Base-by-base conservation (phyloP, 2,888 invertebrate species). In the Hypselothyrea guttata region DNA sequence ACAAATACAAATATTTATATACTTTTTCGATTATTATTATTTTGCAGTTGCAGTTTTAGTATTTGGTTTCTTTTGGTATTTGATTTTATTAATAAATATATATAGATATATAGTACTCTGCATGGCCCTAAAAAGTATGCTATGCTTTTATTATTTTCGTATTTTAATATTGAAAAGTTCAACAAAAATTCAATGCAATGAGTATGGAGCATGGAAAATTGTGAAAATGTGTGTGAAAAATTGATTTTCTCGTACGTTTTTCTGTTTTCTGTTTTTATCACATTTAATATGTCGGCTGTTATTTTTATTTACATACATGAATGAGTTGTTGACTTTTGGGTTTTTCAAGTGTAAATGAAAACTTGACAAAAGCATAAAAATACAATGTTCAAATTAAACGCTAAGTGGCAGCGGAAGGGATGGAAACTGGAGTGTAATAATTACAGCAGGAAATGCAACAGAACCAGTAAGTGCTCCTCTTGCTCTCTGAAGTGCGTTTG, bases 1-100 rank as follows among this genome's bases (percentile, higher is more conserved):
- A 88, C 86, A 77, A 75, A 71, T 77, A 88, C 86, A 77, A 75
- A 71, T 77, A 78, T 69, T 57, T 63, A 65, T 60, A 66, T 74
- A 85, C 77, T 65, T 55, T 22, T 22, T 22, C 22, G 73, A 69
- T 75, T 72, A 75, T 75, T 47, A 47, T 53, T 41, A 52, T 77
- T 57, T 69, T 67, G 60, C 61, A 47, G 45, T 48, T 63, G 48
- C 49, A 55, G 42, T 58, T 57, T 44, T n/a, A 34, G 37, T 55
- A 28, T 48, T 45, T 41, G 27, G 46, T 33, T 28, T 33, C 28
- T 49, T 35, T 53, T 51, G 51, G 8, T 54, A 18, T 27, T 44
- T 27, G 15, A 34, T 30, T 55, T 58, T 54, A 40, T 31, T 35
- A 41, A 54, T 64, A 37, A n/a, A 22, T 22, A 22, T 45, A 30